These are phyloP conservation scores for Trichogramma pretiosum DNA, from an alignment of 1,140 invertebrate species.

Conservation along the genomic window DNA sequence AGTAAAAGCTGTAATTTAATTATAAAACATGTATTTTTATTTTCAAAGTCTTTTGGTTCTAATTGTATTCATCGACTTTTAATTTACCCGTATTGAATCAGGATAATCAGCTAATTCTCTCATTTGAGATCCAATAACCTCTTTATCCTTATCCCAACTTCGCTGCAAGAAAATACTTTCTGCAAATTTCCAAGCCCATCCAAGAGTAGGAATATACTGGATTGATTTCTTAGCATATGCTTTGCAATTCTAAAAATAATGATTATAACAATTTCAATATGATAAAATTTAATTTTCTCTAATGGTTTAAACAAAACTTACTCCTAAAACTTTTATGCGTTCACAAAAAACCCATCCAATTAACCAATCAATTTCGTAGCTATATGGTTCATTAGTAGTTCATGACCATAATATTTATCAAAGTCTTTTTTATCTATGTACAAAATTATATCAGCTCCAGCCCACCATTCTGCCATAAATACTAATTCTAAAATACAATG, in stretches of 20 bases:
- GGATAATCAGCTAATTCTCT: slow-evolving; percentile 76
- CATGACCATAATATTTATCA: slow-evolving; percentile 72
- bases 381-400: slow-evolving; percentile 92
- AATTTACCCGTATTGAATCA: slow-evolving; percentile 76
- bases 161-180: slow-evolving; percentile 89
- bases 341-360: slow-evolving; percentile 82
- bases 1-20: slow-evolving; percentile 64
- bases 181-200: slow-evolving; percentile 91
- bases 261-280: too few relatives aligned
- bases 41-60: too few relatives aligned
- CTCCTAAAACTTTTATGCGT: slow-evolving; percentile 65
- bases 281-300: too few relatives aligned
- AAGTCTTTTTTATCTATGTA: slow-evolving; percentile 74
- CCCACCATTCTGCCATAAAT: slow-evolving; percentile 90
- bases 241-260: slow-evolving; percentile 79
- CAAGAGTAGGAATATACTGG: slow-evolving; percentile 84
- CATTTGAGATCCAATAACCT: slow-evolving; percentile 71
- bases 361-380: slow-evolving; percentile 92
- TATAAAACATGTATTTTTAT: too few relatives aligned
- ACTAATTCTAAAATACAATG: slow-evolving; percentile 66
- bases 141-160: slow-evolving; percentile 82
- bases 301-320: slow-evolving; percentile 44
- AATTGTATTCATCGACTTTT: too few relatives aligned
- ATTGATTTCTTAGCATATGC: slow-evolving; percentile 90
- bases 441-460: slow-evolving; percentile 60